Evolutionary conservation across 2,113 vertebrate species (phyloP).

Genomic region (Prunella himalayana): DNA sequence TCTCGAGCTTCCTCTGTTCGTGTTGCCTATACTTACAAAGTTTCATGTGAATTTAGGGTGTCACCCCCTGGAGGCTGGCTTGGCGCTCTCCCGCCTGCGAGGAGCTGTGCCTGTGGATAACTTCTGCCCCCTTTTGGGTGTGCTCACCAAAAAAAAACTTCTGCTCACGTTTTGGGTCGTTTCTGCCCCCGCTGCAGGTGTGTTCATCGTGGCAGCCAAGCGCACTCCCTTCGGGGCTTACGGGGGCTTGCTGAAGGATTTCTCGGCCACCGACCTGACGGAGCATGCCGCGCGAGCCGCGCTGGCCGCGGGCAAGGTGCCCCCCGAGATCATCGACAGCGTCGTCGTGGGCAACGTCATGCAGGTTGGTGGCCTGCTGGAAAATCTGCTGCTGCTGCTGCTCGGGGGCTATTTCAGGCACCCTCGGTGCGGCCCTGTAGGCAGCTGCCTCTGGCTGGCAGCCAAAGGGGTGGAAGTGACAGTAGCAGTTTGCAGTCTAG

Average conservation of each 20-base stretch:
- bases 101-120: neutral
- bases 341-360: conserved; percentile 89
- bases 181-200: neutral
- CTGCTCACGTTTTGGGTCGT: neutral
- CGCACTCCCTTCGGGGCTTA: conserved; percentile 91
- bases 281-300: conserved; percentile 86
- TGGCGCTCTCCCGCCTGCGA: no score
- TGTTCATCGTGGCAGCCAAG: conserved; percentile 82
- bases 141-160: conserved; percentile 69
- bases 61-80: fast-evolving
- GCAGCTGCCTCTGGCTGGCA: neutral
- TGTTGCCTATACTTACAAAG: fast-evolving
- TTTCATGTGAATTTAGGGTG: fast-evolving
- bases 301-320: conserved; percentile 81
- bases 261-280: conserved; percentile 85
- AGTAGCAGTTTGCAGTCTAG: neutral
- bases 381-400: neutral
- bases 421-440: neutral
- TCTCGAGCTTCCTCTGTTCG: fast-evolving
- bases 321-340: conserved; percentile 86
- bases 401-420: fast-evolving
- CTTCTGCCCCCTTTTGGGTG: neutral
- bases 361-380: conserved; percentile 76
- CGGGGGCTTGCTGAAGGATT: conserved; percentile 87
- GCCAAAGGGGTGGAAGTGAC: neutral